Conservation (phyloP, 2,888 invertebrate genomes). For the Julus scandinavius region DNA sequence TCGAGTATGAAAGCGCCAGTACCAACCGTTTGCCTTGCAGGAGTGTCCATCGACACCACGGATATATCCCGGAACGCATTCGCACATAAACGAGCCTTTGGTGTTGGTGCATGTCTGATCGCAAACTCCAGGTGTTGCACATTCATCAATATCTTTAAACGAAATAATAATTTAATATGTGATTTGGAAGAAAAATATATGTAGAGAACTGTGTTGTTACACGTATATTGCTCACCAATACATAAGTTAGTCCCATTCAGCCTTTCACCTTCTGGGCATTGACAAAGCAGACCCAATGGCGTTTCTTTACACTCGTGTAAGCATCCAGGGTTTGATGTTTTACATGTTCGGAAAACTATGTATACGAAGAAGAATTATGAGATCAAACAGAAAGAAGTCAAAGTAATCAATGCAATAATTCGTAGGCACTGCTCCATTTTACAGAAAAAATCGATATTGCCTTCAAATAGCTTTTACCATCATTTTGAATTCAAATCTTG, state of each 20-base stretch:
- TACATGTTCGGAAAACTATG: constrained; percentile 54
- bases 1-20: not conserved
- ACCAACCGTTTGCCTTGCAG: constrained; percentile 85
- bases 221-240: constrained; percentile 62
- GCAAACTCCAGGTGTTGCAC: constrained; percentile 86
- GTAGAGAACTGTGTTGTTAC: not conserved
- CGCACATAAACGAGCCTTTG: constrained; percentile 89
- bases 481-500: too few species aligned
- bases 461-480: too few species aligned
- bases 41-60: constrained; percentile 82
- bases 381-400: not conserved
- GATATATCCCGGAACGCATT: constrained; percentile 85
- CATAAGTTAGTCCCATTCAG: constrained; percentile 70
- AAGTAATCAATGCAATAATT: not conserved
- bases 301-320: constrained; percentile 78
- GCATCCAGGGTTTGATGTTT: constrained; percentile 67
- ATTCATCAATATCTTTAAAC: constrained; percentile 85
- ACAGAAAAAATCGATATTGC: not conserved
- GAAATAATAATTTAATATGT: not conserved
- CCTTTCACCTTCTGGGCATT: constrained; percentile 89
- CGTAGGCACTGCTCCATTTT: not conserved
- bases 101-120: constrained; percentile 91
- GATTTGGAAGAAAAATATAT: not conserved
- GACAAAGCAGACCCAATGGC: constrained; percentile 83
- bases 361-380: not conserved